phyloP scores from a whole-genome alignment of 2,113 vertebrate species.

The Rhizomys pruinosus region DNA sequence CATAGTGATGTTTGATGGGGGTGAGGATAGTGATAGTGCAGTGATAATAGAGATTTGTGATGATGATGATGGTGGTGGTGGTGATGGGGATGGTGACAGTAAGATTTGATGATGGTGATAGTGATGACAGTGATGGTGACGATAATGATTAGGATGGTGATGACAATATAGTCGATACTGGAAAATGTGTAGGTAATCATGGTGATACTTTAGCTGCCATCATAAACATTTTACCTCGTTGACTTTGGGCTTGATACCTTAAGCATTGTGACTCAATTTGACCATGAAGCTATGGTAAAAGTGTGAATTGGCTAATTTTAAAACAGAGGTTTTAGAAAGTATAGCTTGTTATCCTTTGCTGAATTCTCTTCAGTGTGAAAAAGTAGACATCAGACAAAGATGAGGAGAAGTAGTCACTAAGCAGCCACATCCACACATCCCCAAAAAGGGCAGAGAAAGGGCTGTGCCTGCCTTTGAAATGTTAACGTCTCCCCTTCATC shows the following conservation, averaged over 20 bases:
- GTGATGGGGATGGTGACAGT: too few species aligned
- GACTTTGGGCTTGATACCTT: not conserved
- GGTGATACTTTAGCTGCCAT: not conserved
- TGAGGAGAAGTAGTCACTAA: not conserved
- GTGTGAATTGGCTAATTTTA: not conserved
- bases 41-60: too few species aligned
- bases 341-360: not conserved
- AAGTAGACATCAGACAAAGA: not conserved
- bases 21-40: too few species aligned
- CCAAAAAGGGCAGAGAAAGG: not conserved
- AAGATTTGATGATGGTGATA: too few species aligned
- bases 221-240: not conserved
- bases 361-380: not conserved
- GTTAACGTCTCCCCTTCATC: not conserved
- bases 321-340: too few species aligned
- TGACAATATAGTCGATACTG: not conserved
- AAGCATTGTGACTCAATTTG: not conserved
- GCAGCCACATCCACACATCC: not conserved
- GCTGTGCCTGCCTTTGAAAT: not conserved
- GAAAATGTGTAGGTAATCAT: not conserved
- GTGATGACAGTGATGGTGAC: not conserved
- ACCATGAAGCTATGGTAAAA: not conserved
- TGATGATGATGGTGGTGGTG: too few species aligned
- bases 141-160: not conserved
- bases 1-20: too few species aligned